Evolutionary conservation across 2,113 vertebrate genomes (phyloP), one percentile per base, ranked within the genome.

Genomic region (Pavo muticus): DNA sequence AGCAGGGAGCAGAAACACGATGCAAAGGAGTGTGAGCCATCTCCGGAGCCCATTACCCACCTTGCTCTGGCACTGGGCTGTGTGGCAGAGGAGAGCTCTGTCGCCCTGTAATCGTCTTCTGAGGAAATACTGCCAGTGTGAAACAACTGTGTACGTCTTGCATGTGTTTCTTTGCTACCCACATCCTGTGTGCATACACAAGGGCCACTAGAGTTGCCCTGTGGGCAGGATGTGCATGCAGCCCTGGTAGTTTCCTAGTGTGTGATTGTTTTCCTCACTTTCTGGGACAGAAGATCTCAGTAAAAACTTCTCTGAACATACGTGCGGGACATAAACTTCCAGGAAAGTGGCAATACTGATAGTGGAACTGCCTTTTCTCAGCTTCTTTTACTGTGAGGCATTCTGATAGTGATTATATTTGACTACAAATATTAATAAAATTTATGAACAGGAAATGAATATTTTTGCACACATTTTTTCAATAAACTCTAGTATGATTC

Each of bases 61-160:
- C 18, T 25, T 7, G 56, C 60, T 27, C 17, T 27, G 9, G 7
- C 11, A 39, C 16, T 0, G 2, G 44, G 42, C 56, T 14, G 18
- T 2, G 60, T 8, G 17, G 30, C 54, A 19, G 9, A 7, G 47
- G 24, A 72, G 10, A 63, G 68, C 39, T 37, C 14, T 20, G 47
- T 16, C 11, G 9, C 13, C 0, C 0, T 0, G 1, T 3, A 6
- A 3, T 1, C 29, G 29, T 61, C 47, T 2, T 0, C 30, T 0
- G 1, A 35, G 70, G 40, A 15, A 21, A 21, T 52, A 3, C 1
- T 1, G 0, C 32, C 7, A 19, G 5, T 3, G 15, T 13, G 60
- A 10, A n/a, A 5, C 0, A 7, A 54, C 45, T 35, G 27, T 0
- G 1, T 1, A 4, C 48, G 10, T 14, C 68, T 63, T 21, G 40